These are phyloP conservation scores for Acipenser transmontanus DNA, from an alignment of 2,797 vertebrate species.

Conservation along the genomic window DNA sequence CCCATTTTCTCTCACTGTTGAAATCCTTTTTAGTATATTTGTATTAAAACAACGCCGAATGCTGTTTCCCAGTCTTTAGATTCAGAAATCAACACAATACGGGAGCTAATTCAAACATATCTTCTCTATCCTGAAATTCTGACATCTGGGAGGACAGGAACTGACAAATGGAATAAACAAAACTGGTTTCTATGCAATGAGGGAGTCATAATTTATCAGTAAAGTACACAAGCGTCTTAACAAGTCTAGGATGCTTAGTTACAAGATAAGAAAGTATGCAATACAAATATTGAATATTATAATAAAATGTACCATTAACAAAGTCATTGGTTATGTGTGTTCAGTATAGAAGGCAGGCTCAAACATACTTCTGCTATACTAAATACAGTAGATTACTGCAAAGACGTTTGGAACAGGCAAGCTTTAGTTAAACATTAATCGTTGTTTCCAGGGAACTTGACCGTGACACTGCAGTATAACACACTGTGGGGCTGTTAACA, in stretches of 20 bases:
- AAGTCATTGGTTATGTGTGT: not conserved
- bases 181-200: slow-evolving; percentile 11
- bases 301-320: not conserved
- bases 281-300: not conserved
- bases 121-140: not conserved
- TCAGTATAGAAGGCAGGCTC: too few species aligned
- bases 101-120: not conserved
- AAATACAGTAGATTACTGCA: too few species aligned
- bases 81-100: too few species aligned
- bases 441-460: not conserved
- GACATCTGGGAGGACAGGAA: not conserved
- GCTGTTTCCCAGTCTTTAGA: not conserved
- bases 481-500: too few species aligned
- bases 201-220: not conserved
- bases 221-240: not conserved
- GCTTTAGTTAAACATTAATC: not conserved
- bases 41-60: not conserved
- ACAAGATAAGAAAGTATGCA: slow-evolving; percentile 10
- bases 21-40: not conserved
- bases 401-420: not conserved
- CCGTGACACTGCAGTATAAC: too few species aligned
- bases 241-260: slow-evolving; percentile 8
- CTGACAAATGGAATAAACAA: not conserved
- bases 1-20: slow-evolving; percentile 12
- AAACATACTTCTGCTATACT: too few species aligned